These are phyloP conservation scores for Drosophila basisetae DNA, from an alignment of 2,888 invertebrate genomes.

Conservation along the genomic window DNA sequence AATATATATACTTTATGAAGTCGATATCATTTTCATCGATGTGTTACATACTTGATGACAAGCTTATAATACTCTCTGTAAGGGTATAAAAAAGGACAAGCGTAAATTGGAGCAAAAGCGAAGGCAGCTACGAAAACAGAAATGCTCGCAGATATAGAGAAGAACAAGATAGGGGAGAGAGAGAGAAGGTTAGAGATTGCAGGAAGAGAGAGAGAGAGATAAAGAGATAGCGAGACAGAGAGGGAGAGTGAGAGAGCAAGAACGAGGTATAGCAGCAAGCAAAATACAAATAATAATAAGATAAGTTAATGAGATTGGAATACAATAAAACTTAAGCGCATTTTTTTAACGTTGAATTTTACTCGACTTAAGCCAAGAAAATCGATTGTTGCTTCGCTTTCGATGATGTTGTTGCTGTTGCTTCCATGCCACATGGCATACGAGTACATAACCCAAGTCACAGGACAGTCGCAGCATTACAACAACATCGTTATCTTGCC, in stretches of 20 bases:
- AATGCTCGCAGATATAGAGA: constrained; percentile 1
- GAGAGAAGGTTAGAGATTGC: not conserved
- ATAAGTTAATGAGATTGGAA: constrained; percentile 77
- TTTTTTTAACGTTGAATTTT: constrained; percentile 71
- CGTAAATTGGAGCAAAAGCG: constrained; percentile 48
- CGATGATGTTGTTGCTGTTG: not conserved
- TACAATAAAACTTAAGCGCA: constrained; percentile 78
- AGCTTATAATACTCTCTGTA: not conserved
- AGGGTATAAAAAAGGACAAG: constrained; percentile 28
- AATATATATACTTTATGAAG: not conserved
- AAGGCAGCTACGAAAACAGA: constrained; percentile 16
- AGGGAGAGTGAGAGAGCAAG: constrained; percentile 2
- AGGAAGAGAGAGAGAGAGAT: not conserved
- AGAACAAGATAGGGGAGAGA: not conserved
- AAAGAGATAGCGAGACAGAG: not conserved
- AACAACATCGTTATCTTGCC: constrained; percentile 12
- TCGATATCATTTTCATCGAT: not conserved
- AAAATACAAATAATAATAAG: constrained; percentile 78
- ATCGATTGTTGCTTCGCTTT: constrained; percentile 59
- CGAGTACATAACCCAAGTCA: constrained; percentile 10
- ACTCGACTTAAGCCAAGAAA: constrained; percentile 65
- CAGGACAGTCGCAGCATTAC: constrained; percentile 7
- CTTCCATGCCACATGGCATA: constrained; percentile 6
- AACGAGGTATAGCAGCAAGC: constrained; percentile 25
- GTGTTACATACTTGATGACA: not conserved